Base-by-base conservation (phyloP, 1,140 invertebrate genomes). In the Phocides pigmalion region DNA sequence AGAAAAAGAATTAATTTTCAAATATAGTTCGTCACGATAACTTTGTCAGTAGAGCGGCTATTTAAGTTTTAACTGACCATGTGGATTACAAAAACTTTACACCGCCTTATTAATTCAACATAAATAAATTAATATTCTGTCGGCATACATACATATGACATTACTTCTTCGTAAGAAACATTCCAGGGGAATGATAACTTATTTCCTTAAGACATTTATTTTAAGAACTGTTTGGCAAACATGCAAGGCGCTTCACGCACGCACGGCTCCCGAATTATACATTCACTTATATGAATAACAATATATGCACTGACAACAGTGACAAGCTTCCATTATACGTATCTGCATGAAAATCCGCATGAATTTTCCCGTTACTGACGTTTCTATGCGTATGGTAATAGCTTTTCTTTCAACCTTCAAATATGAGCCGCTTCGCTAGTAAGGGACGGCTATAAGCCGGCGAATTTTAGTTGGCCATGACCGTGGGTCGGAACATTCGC, bases 401-500 rank as follows among this genome's bases (percentile, higher is more conserved):
- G 16, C n/a, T 47, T 59, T 47, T 59, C 54, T 58, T 42, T 44
- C 54, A 58, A 58, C 54, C 54, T 58, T 58, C 56, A 47, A 59
- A 59, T 47, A 59, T 35, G 25, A 32, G 3, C 20, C 37, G 37
- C 41, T 44, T 46, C 32, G 54, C 54, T 32, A 32, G 51, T 5
- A 32, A 15, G n/a, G 12, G 17, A 32, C 47, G 47, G 25, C 16
- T 70, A 76, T 66, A 62, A 72, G 20, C 71, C 66, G 61, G 35
- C 66, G 51, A 72, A 68, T 72, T 69, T 44, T 15, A 51, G 63
- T 16, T 20, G 12, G 61, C 64, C 61, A 68, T 51, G 54, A 59
- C 54, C 54, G 54, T 59, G 54, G 54, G 17, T 17, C n/a, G 54
- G 15, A 9, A 8, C 63, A 68, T 64, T 72, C 58, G 54, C 68